Evolutionary conservation across 2,113 vertebrate species (phyloP), one percentile per base, ranked within the genome.

Genomic region (Baryphthengus martii): DNA sequence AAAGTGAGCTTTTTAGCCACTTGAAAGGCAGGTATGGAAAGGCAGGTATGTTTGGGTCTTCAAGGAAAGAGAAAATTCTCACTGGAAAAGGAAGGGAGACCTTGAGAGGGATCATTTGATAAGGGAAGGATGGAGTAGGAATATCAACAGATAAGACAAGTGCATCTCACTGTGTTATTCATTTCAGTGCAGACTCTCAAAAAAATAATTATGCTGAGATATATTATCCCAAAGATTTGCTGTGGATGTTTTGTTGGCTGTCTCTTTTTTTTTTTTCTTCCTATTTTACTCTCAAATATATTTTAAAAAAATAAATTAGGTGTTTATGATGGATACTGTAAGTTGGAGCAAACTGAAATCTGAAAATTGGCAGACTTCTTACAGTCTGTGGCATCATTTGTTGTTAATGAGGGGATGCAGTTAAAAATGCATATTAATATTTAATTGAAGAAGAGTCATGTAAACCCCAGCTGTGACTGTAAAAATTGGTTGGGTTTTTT

Each of bases 391-490:
- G 84, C 65, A 76, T 77, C 72, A 65, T 81, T 97, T 88, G 59
- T 83, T 89, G 82, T 92, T 96, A 96, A 94, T 88, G 90, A 96
- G 47, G 37, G 65, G 66, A 73, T 67, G 35, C 56, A 84, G 39
- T 55, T 87, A 86, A 94, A 94, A 94, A 53, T 44, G 19, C 56
- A 16, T 53, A 63, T 87, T 92, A 89, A 89, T 92, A 92, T 96
- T 97, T 97, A 96, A 97, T 93, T 95, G 82, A 94, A 89, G 85
- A 93, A 93, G 86, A 90, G 50, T 95, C 50, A 33, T 92, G 67
- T 94, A 93, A 95, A 91, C 29, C 91, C 89, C 71, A 95, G 62
- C 70, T 91, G 78, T 83, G 45, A 80, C 62, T 65, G 61, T 66
- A 81, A 96, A 94, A 90, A 68, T 23, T 2, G 3, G 18, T n/a